phyloP scores from a whole-genome alignment of 2,888 invertebrate species.

The Lacanobia wlatinum region DNA sequence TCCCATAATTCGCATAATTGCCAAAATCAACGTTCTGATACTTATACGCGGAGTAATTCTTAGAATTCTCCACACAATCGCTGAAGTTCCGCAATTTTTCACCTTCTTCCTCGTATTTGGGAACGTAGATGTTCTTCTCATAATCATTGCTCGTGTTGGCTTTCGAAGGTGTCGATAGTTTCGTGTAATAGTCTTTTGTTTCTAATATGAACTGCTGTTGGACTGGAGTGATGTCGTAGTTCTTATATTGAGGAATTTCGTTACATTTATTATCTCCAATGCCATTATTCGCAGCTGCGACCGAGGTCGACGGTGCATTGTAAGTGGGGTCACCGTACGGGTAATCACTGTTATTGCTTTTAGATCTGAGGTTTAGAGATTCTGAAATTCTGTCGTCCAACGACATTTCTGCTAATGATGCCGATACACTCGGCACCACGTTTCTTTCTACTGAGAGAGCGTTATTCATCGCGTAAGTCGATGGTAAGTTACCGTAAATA shows the following conservation, averaged over 20 bases:
- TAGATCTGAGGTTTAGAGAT: slow-evolving; percentile 87
- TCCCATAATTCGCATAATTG: slow-evolving; percentile 71
- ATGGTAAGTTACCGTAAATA: slow-evolving; percentile 73
- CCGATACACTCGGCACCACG: slow-evolving; percentile 64
- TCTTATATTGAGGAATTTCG: slow-evolving; percentile 83
- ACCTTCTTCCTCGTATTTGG: slow-evolving; percentile 81
- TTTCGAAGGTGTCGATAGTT: slow-evolving; percentile 80
- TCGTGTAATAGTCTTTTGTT: slow-evolving; percentile 87
- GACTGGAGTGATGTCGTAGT: slow-evolving; percentile 79
- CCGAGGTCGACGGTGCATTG: slow-evolving; percentile 71
- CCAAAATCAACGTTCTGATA: slow-evolving; percentile 83
- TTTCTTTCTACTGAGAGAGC: slow-evolving; percentile 75
- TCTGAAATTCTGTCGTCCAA: slow-evolving; percentile 88
- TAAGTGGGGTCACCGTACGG: slow-evolving; percentile 78
- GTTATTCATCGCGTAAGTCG: slow-evolving; percentile 73
- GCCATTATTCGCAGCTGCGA: slow-evolving; percentile 56
- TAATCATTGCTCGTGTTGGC: slow-evolving; percentile 77
- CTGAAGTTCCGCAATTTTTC: slow-evolving; percentile 85
- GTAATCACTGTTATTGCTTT: slow-evolving; percentile 82
- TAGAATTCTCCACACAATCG: slow-evolving; percentile 83
- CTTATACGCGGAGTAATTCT: slow-evolving; percentile 85
- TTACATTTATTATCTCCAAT: slow-evolving; percentile 71
- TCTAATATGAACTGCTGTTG: slow-evolving; percentile 85
- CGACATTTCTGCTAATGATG: slow-evolving; percentile 81
- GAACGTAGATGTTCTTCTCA: slow-evolving; percentile 87